A percentile compares a stretch with the other conserved stretches of the same genome.
These are phyloP conservation scores for Leptopterna dolabrata DNA, from an alignment of 2,888 invertebrate genomes.

Conservation along the genomic window DNA sequence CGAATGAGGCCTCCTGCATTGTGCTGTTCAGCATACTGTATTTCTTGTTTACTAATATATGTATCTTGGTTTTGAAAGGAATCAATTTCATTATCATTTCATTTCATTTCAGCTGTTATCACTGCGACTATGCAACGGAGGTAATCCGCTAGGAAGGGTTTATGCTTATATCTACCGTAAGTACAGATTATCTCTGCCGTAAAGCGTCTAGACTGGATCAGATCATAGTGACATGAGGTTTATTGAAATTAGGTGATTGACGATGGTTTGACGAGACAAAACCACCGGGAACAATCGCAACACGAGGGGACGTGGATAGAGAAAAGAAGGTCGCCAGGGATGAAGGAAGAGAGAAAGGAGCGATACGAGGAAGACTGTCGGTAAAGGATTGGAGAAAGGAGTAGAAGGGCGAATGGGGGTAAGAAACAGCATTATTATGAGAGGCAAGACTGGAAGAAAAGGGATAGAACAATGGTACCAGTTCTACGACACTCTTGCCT, in stretches of 20 bases:
- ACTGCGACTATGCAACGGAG: too few species aligned
- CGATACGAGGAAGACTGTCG: not conserved
- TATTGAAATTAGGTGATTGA: not conserved
- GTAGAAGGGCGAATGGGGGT: constrained; percentile 18
- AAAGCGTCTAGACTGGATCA: too few species aligned
- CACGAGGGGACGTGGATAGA: not conserved
- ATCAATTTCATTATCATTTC: too few species aligned
- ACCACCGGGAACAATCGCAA: not conserved
- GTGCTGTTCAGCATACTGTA: too few species aligned
- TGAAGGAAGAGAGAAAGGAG: not conserved
- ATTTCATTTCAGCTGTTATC: too few species aligned
- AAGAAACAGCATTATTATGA: constrained; percentile 58
- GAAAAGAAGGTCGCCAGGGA: not conserved
- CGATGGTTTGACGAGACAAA: not conserved
- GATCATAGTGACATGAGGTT: too few species aligned
- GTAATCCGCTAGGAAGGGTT: too few species aligned
- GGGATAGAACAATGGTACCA: constrained; percentile 59
- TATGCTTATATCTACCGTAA: too few species aligned
- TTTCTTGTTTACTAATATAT: too few species aligned
- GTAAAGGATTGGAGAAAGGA: constrained; percentile 12
- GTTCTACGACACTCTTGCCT: constrained; percentile 60
- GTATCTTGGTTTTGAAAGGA: too few species aligned
- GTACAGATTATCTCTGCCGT: too few species aligned
- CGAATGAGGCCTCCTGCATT: too few species aligned
- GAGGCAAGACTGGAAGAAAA: constrained; percentile 56